Base-by-base conservation (phyloP, 2,888 invertebrate species). In the Drosophila mimetica region DNA sequence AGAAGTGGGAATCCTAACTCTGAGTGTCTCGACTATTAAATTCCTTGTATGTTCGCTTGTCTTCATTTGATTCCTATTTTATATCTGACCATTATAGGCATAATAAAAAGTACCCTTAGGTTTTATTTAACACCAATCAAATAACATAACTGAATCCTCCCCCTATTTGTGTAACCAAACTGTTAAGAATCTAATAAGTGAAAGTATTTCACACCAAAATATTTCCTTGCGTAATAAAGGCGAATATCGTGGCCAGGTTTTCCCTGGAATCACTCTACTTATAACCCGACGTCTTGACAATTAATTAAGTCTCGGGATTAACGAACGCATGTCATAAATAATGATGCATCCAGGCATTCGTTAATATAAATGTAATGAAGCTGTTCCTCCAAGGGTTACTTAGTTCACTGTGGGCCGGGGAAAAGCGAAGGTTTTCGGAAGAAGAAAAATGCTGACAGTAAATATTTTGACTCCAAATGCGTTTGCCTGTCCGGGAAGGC, bases 381-480 rank as follows among this genome's bases (percentile, higher is more conserved):
- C 51, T 70, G 70, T 59, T 57, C 70, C 70, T 36, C 59, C 50
- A 34, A 58, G 63, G 57, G 65, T 71, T 54, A 59, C 47, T 54
- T 47, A 20, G 46, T n/a, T 34, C 39, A n/a, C 9, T 42, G 39
- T 32, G 51, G n/a, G 16, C 20, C 34, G 51, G 66, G 59, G 16
- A 52, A 32, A 47, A 30, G 28, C 41, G 39, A 60, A 54, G 44
- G 42, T 65, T 53, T 53, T 46, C 64, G 57, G 55, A 78, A 71
- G 28, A 72, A 50, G 73, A 79, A 76, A 84, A 84, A 83, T 85
- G 86, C 83, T 83, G 79, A 77, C 77, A 79, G 77, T 80, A 85
- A 83, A 83, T 83, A 79, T 84, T 84, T 84, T 83, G 84, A 83
- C 83, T 77, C 71, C 50, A 48, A 71, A 77, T 77, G 74, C 76